These are phyloP conservation scores for Yasuhikotakia modesta DNA, from an alignment of 2,797 vertebrate species.

Conservation along the genomic window DNA sequence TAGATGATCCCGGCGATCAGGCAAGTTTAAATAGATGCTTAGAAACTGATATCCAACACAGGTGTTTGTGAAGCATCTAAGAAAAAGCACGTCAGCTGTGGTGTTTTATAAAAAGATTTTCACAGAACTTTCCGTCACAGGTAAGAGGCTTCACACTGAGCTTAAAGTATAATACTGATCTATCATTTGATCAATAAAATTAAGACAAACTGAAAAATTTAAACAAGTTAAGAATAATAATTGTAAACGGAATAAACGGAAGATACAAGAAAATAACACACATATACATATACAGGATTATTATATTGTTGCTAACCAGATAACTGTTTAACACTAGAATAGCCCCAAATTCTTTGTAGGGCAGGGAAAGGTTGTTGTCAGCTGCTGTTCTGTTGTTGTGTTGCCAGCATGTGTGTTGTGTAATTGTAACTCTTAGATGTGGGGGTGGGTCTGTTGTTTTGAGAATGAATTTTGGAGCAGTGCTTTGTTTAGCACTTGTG, in stretches of 20 bases:
- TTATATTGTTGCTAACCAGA: too few species aligned
- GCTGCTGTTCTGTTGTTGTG: conserved; percentile 6
- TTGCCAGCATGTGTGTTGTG: conserved; percentile 57
- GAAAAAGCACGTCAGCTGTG: conserved; percentile 4
- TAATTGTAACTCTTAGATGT: conserved; percentile 65
- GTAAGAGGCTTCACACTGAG: too few species aligned
- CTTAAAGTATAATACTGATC: too few species aligned
- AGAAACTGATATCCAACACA: conserved; percentile 29
- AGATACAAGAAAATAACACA: too few species aligned
- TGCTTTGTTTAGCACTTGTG: conserved; percentile 70
- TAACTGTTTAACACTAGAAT: background rate
- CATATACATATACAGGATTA: too few species aligned
- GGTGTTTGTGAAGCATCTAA: conserved; percentile 14
- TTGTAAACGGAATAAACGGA: too few species aligned
- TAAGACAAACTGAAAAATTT: too few species aligned
- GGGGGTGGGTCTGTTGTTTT: conserved; percentile 67
- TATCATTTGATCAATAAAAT: too few species aligned
- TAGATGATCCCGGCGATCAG: conserved; percentile 68
- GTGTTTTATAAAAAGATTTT: background rate
- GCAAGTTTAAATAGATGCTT: conserved; percentile 33
- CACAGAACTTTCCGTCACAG: too few species aligned
- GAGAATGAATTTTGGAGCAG: conserved; percentile 64
- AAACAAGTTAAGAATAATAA: too few species aligned
- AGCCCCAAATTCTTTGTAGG: background rate
- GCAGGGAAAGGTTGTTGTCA: background rate